Evolutionary conservation across 2,113 vertebrate species (phyloP), one percentile per base, ranked within the genome.

Genomic region (Pelvicachromis taeniatus): DNA sequence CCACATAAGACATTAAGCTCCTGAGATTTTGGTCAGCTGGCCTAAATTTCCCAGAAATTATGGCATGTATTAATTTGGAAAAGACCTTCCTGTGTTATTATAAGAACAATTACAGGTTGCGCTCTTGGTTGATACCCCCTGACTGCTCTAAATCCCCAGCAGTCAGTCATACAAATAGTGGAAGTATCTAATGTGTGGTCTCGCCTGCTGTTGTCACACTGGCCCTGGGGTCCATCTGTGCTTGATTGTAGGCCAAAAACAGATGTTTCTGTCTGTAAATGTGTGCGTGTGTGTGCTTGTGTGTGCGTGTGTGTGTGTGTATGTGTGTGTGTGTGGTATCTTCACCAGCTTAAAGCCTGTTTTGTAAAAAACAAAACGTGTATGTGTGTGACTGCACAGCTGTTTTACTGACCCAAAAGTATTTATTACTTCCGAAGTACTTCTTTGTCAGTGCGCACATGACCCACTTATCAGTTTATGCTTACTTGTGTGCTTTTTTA

Each of bases 231-330:
- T 94, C 91, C 87, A 88, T 88, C 80, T 91, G 93, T 78, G 84
- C 82, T 87, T 90, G 82, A 93, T 84, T 94, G 85, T 26, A 86
- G 89, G 82, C 91, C 89, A 78, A 87, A 89, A 95, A 85, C 94
- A 95, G 93, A 94, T 94, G 94, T 94, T 91, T 59, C 63, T 88
- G 33, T 23, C 48, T 42, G 4, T 78, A 35, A 80, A 2, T 79
- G 3, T 55, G 9, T 77, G 40, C 81, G 68, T 82, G 42, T 26
- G 26, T 26, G 26, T 26, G 9, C 2, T 9, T n/a, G 55, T 8
- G 55, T 14, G 55, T 9, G 55, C n/a, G 5, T 65, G 17, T 77
- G 4, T 59, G 55, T 29, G 8, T 59, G 17, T 40, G 12, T 65
- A 21, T 81, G 75, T 86, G 45, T 85, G 77, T 55, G 38, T 81